Base-by-base conservation (phyloP, 2,113 vertebrate species). In the Platichthys stellatus region DNA sequence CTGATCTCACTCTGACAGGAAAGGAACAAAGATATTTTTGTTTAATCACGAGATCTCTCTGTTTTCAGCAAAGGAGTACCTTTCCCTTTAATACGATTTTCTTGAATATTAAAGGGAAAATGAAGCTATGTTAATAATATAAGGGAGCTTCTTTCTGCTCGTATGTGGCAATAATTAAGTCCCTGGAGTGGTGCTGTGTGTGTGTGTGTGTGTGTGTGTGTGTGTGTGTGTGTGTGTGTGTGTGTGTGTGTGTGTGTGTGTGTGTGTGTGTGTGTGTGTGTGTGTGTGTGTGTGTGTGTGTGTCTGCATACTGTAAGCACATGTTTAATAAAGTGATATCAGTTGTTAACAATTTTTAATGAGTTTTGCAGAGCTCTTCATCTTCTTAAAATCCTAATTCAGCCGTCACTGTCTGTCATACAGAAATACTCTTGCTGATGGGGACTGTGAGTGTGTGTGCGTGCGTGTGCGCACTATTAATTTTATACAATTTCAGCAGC, bases 141-240 rank as follows among this genome's bases (percentile, higher is more conserved):
- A 87, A 86, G 81, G 65, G 63, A 78, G 76, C 72, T 83, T 81
- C 62, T 62, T 63, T 84, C 80, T 73, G 66, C 86, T 85, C 63
- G 66, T 62, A 86, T 86, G 71, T 83, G 79, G 87, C 90, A 88
- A 91, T 92, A 91, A 92, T 90, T 91, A 89, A 76, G 89, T 92
- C 92, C 90, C 90, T 53, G 61, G 88, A 86, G 92, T 79, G 58
- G 81, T 67, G 18, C 51, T 69, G 72, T 60, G 38, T 24, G n/a
- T 7, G 20, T 63, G 70, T n/a, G 24, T 31, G 20, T 69, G 58
- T 64, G 53, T 58, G 53, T 13, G 14, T 2, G 63, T 61, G 53
- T 61, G 53, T 15, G 14, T 2, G 63, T 69, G 72, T 63, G 38
- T 24, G n/a, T 7, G 20, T 63, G 70, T n/a, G 26, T 60, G 20